phyloP scores from a whole-genome alignment of 1,140 invertebrate species.

The Procambarus virginalis region DNA sequence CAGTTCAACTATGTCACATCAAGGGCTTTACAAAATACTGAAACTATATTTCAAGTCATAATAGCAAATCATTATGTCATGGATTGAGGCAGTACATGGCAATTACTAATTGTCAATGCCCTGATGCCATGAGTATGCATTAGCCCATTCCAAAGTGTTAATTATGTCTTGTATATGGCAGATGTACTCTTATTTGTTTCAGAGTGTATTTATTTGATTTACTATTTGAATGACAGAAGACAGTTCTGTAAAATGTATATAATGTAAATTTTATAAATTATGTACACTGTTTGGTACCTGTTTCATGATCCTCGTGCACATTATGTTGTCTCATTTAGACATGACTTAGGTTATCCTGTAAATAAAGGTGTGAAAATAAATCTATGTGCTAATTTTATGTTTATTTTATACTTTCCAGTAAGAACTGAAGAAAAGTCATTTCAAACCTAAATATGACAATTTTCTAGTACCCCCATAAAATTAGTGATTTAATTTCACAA shows the following conservation, averaged over 20 bases:
- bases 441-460: no score
- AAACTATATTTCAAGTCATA: constrained; percentile 28
- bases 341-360: constrained; percentile 63
- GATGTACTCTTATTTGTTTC: constrained; percentile 61
- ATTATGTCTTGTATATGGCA: constrained; percentile 56
- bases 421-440: no score
- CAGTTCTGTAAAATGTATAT: constrained; percentile 54
- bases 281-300: constrained; percentile 66
- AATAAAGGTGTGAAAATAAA: constrained; percentile 65
- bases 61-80: constrained; percentile 16
- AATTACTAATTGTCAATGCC: constrained; percentile 9
- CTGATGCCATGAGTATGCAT: constrained; percentile 25
- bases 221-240: constrained; percentile 49
- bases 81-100: not conserved
- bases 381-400: constrained; percentile 45
- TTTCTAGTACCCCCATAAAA: no score
- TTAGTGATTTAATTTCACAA: no score
- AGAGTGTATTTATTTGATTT: constrained; percentile 67
- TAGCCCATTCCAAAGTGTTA: constrained; percentile 60
- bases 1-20: constrained; percentile 62
- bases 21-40: constrained; percentile 58
- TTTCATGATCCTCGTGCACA: constrained; percentile 62
- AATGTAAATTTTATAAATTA: constrained; percentile 67
- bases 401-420: not conserved
- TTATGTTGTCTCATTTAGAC: constrained; percentile 57